A percentile compares a stretch with the other conserved stretches of the same genome.
Evolutionary conservation across 1,140 invertebrate species (phyloP).

Genomic region (Magallana ariakensis): DNA sequence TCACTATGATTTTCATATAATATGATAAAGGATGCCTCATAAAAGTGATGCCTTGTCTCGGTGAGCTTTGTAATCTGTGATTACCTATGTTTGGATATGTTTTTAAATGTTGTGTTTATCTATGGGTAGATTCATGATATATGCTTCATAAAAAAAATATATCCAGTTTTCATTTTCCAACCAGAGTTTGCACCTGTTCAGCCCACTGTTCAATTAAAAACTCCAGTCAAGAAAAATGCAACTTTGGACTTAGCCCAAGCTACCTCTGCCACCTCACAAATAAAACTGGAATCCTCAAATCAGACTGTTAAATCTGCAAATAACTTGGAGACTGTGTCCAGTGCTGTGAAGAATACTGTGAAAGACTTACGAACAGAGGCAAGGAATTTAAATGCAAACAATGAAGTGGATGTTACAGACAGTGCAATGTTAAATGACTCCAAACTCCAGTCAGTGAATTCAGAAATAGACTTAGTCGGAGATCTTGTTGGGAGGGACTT

Average conservation of each 20-base stretch:
- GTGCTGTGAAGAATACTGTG: constrained; percentile 6
- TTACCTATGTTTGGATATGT: too few relatives aligned
- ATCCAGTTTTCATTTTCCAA: neutral
- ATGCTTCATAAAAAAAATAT: too few relatives aligned
- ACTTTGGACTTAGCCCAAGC: neutral
- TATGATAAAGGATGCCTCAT: too few relatives aligned
- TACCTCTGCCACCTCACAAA: constrained; percentile 22
- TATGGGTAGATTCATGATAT: too few relatives aligned
- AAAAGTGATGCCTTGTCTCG: too few relatives aligned
- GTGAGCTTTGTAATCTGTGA: too few relatives aligned
- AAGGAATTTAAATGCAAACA: neutral
- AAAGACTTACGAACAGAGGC: neutral
- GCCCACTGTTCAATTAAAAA: constrained; percentile 49
- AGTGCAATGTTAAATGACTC: neutral
- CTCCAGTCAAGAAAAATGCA: constrained; percentile 43
- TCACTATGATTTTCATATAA: too few relatives aligned
- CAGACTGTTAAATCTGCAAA: constrained; percentile 34
- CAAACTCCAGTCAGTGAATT: neutral
- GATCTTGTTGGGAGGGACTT: neutral
- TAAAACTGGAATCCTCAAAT: constrained; percentile 28
- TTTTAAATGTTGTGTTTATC: too few relatives aligned
- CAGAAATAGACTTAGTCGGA: neutral
- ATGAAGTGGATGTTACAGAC: neutral
- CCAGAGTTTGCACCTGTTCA: constrained; percentile 51
- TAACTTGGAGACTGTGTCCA: constrained; percentile 27